Evolutionary conservation across 2,797 vertebrate genomes (phyloP), one percentile per base, ranked within the genome.

Genomic region (Pangasius larnaudii): DNA sequence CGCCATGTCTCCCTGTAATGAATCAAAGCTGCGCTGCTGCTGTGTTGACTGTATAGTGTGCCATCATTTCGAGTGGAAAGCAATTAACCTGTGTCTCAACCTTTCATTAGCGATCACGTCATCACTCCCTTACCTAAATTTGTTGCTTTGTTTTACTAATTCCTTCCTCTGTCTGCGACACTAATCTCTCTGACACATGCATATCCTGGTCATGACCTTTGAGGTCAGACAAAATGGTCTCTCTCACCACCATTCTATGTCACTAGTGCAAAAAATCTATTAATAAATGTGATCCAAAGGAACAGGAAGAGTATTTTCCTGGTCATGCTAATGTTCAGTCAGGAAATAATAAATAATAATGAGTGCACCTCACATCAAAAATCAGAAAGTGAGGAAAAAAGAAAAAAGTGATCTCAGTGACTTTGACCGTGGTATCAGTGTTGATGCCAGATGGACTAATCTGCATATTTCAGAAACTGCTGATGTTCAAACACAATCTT

Each of bases 151-250:
- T 78, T 91, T 91, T 90, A 86, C 85, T 67, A 88, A 86, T 88
- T 91, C 90, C 84, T 91, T 89, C 87, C 86, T 90, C 69, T 59
- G 84, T 91, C 79, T 77, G 80, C 56, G 51, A 67, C 75, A 84
- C 77, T 77, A 87, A 88, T 87, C 79, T 83, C 85, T 81, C 58
- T 84, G 82, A 77, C 58, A 61, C 87, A 85, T 89, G 85, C 84
- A 85, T 67, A 88, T 90, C 91, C 91, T 85, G 87, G 88, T 89
- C 85, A 67, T 86, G 86, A 90, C 90, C 86, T 87, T 24, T 71
- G 36, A 84, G 89, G 86, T 77, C 78, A 86, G 63, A 84, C 82
- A 75, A 86, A 74, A 80, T 78, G 14, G 46, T 84, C 77, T 90
- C 74, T 88, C 85, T 82, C 89, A 88, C 78, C 87, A 22, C 75